Conservation (phyloP, 1,140 invertebrate species). For the Maniola jurtina region DNA sequence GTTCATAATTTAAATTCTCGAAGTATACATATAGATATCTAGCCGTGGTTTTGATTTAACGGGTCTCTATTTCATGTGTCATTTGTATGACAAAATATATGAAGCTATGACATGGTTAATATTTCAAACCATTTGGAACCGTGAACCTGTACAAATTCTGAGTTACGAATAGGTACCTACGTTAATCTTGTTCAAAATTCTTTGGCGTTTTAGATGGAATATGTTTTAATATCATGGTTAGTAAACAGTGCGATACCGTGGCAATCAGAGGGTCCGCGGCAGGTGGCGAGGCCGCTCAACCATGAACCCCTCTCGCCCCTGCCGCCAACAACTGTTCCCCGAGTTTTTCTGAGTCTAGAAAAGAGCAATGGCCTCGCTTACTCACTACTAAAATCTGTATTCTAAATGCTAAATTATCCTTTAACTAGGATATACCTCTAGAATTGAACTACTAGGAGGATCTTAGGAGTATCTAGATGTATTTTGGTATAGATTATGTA, state of each 20-base stretch:
- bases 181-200: not conserved
- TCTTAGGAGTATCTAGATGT: too few species aligned
- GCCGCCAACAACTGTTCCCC: constrained; percentile 65
- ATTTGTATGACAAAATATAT: too few species aligned
- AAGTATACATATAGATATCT: not conserved
- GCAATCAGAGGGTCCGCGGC: constrained; percentile 25
- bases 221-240: not conserved
- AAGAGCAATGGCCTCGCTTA: constrained; percentile 57
- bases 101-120: too few species aligned
- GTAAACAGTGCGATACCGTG: constrained; percentile 18
- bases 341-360: constrained; percentile 54
- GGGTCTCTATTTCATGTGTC: too few species aligned
- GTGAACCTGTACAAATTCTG: too few species aligned
- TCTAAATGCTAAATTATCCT: not conserved
- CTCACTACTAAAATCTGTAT: constrained; percentile 15
- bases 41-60: too few species aligned
- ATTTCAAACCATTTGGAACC: too few species aligned
- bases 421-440: not conserved
- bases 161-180: too few species aligned
- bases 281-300: constrained; percentile 69
- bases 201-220: not conserved
- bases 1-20: not conserved
- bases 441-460: not conserved
- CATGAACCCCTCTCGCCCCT: constrained; percentile 58
- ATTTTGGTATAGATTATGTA: too few species aligned